These are phyloP conservation scores for Vulpes lagopus DNA, from an alignment of 2,113 vertebrate species.

Conservation along the genomic window DNA sequence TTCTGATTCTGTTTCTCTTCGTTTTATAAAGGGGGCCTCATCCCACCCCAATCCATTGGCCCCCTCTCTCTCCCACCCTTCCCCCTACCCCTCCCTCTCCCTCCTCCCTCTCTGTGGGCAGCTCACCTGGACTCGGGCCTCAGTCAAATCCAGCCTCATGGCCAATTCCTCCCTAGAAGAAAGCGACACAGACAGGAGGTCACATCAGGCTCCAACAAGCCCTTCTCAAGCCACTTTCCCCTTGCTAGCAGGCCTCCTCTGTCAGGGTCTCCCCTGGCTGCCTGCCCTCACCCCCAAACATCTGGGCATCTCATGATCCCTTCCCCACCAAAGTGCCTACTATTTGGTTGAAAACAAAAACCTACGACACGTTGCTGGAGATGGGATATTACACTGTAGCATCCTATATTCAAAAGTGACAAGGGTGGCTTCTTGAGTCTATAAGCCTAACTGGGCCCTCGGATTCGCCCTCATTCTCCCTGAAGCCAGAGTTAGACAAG, in stretches of 20 bases:
- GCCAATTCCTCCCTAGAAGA: constrained; percentile 96
- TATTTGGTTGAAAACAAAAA: constrained; percentile 13
- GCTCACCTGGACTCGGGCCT: constrained; percentile 98
- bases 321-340: constrained; percentile 16
- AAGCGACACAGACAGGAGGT: constrained; percentile 82
- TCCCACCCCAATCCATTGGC: neutral
- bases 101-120: neutral
- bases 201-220: constrained; percentile 34
- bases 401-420: neutral
- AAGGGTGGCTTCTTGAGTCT: constrained; percentile 12
- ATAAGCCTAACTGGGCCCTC: neutral
- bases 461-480: neutral
- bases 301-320: neutral
- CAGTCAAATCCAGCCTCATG: constrained; percentile 98
- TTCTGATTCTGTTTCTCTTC: constrained; percentile 26
- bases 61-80: neutral
- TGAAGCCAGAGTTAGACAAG: constrained; percentile 9
- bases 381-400: neutral
- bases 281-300: neutral
- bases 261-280: neutral
- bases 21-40: neutral
- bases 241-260: neutral
- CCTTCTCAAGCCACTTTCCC: neutral
- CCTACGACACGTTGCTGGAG: neutral
- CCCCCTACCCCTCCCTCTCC: neutral